Evolutionary conservation across 2,888 invertebrate genomes (phyloP).

Genomic region (Drosophila nigricruria): DNA sequence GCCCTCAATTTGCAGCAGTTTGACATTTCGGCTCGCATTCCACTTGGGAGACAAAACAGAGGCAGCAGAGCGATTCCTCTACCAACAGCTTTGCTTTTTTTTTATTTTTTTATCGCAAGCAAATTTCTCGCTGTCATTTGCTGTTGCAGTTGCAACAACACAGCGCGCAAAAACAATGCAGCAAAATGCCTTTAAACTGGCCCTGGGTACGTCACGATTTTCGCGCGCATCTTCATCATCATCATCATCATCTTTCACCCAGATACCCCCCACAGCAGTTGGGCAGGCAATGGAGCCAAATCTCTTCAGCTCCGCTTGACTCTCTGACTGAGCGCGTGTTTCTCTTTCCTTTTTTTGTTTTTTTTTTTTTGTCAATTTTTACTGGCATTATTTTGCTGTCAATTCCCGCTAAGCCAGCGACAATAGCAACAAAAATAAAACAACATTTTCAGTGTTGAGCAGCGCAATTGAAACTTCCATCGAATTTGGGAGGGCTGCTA

Average conservation of each 20-base stretch:
- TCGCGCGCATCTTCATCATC: slow-evolving; percentile 76
- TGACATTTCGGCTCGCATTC: slow-evolving; percentile 57
- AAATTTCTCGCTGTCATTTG: slow-evolving; percentile 70
- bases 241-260: slow-evolving; percentile 53
- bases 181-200: slow-evolving; percentile 48
- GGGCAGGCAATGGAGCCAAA: neutral
- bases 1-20: slow-evolving; percentile 46
- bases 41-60: slow-evolving; percentile 10
- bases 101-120: slow-evolving; percentile 35
- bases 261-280: neutral
- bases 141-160: slow-evolving; percentile 35
- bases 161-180: slow-evolving; percentile 14
- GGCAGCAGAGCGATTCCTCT: too few species aligned
- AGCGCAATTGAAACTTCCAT: slow-evolving; percentile 12
- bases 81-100: slow-evolving; percentile 1
- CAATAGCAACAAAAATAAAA: slow-evolving; percentile 16
- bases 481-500: slow-evolving; percentile 6
- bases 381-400: slow-evolving; percentile 56
- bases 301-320: slow-evolving; percentile 24
- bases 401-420: slow-evolving; percentile 49
- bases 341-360: neutral
- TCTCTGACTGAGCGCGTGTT: neutral
- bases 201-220: slow-evolving; percentile 62
- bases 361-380: slow-evolving; percentile 40
- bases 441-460: slow-evolving; percentile 7